phyloP scores from a whole-genome alignment of 2,888 invertebrate species.

The Octodonta nipae region DNA sequence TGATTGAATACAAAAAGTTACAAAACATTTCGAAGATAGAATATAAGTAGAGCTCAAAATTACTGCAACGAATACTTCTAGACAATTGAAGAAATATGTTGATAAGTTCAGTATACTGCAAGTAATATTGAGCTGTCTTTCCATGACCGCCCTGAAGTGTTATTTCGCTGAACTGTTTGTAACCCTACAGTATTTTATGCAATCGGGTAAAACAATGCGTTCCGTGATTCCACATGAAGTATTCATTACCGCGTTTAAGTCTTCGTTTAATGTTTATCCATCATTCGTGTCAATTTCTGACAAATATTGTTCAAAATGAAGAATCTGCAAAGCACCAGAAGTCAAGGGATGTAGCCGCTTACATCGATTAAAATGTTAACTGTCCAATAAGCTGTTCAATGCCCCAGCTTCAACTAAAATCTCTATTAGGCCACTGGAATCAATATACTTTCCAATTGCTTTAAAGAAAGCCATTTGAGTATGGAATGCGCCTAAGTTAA shows the following conservation, averaged over 20 bases:
- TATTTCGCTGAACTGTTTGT: conserved; percentile 5
- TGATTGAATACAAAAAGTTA: conserved; percentile 4
- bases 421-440: conserved; percentile 23
- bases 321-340: conserved; percentile 15
- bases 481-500: conserved; percentile 18
- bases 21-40: conserved; percentile 4
- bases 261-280: conserved; percentile 6
- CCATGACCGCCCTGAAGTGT: conserved; percentile 2
- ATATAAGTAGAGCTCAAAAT: conserved; percentile 5
- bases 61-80: conserved; percentile 4
- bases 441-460: conserved; percentile 26
- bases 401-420: conserved; percentile 22
- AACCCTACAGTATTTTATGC: conserved; percentile 4
- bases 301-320: conserved; percentile 24
- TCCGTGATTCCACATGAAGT: conserved; percentile 7
- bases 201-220: conserved; percentile 5
- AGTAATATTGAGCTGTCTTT: conserved; percentile 5
- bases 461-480: conserved; percentile 21
- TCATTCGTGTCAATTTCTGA: conserved; percentile 4
- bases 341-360: conserved; percentile 22
- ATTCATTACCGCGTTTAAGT: conserved; percentile 7
- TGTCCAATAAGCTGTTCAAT: conserved; percentile 22
- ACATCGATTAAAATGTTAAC: conserved; percentile 28
- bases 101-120: conserved; percentile 3
- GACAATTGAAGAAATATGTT: conserved; percentile 4